These are phyloP conservation scores for Mixornis gularis DNA, from an alignment of 2,113 vertebrate genomes.

Conservation along the genomic window DNA sequence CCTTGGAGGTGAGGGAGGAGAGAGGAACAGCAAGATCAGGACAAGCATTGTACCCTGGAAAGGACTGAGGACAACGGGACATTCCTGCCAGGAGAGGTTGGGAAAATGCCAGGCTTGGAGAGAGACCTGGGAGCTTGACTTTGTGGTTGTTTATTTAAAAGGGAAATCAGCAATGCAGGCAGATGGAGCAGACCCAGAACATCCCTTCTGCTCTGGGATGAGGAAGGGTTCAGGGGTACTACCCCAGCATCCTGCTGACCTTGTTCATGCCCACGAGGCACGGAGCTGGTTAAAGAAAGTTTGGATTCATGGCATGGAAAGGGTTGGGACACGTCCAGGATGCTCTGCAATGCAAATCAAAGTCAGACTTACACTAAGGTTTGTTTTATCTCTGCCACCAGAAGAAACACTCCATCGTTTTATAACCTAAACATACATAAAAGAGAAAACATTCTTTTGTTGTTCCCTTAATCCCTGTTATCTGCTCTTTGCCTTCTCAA, in stretches of 20 bases:
- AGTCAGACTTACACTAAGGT: slow-evolving; percentile 71
- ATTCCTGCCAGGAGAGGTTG: background rate
- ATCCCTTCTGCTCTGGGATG: background rate
- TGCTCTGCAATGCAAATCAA: background rate
- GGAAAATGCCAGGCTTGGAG: background rate
- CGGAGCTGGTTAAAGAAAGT: background rate
- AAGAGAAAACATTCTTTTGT: background rate
- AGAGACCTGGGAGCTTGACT: background rate
- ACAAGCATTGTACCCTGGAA: background rate
- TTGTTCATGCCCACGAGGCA: background rate
- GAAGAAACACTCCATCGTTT: slow-evolving; percentile 83
- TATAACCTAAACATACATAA: slow-evolving; percentile 68
- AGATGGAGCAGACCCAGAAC: background rate
- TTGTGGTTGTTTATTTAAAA: background rate
- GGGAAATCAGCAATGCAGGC: background rate
- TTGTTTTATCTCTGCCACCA: slow-evolving; percentile 84
- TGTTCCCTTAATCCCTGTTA: background rate
- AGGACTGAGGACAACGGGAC: background rate
- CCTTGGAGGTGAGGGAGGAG: background rate
- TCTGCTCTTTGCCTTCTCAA: background rate
- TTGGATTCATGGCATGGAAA: background rate
- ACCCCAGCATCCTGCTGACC: background rate
- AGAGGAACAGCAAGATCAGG: background rate
- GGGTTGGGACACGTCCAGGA: background rate
- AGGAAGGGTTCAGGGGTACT: background rate